phyloP scores from a whole-genome alignment of 2,113 vertebrate genomes.

The Noturus placidus region DNA sequence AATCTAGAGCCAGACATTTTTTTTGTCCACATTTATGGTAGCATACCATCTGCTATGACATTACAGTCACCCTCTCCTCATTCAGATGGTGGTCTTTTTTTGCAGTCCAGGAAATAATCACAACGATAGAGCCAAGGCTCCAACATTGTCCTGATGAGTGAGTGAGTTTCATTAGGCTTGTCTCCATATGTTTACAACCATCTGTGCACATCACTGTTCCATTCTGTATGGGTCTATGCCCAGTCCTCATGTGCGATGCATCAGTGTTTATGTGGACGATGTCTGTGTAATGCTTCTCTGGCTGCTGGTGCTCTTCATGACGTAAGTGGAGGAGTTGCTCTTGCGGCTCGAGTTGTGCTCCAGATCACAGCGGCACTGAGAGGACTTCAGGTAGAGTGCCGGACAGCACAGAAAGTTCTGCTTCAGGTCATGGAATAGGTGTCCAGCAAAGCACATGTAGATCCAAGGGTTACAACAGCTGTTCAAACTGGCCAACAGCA shows the following conservation, averaged over 20 bases:
- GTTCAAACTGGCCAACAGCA: slow-evolving; percentile 96
- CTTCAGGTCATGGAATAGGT: slow-evolving; percentile 90
- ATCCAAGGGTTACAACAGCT: slow-evolving; percentile 99
- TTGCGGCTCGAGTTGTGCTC: slow-evolving; percentile 81
- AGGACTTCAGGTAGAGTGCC: slow-evolving; percentile 70
- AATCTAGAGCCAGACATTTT: not conserved
- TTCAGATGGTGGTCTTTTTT: not conserved
- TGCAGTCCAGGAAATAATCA: slow-evolving; percentile 10
- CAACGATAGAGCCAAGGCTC: not conserved
- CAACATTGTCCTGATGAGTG: not conserved
- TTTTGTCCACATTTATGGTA: not conserved
- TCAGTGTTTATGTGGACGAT: slow-evolving; percentile 65
- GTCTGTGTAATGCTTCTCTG: slow-evolving; percentile 83
- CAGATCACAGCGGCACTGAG: slow-evolving; percentile 74
- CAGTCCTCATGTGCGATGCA: not conserved
- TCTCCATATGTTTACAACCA: not conserved
- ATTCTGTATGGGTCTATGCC: not conserved
- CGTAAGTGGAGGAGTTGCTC: slow-evolving; percentile 90
- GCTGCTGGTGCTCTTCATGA: slow-evolving; percentile 83
- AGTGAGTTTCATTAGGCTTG: slow-evolving; percentile 7
- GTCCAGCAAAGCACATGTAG: slow-evolving; percentile 96
- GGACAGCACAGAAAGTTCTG: slow-evolving; percentile 51
- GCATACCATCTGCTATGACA: slow-evolving; percentile 6
- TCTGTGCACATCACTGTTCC: slow-evolving; percentile 5
- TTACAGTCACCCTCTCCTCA: not conserved